Base-by-base conservation (phyloP, 2,888 invertebrate species). In the Drosophila mimica region DNA sequence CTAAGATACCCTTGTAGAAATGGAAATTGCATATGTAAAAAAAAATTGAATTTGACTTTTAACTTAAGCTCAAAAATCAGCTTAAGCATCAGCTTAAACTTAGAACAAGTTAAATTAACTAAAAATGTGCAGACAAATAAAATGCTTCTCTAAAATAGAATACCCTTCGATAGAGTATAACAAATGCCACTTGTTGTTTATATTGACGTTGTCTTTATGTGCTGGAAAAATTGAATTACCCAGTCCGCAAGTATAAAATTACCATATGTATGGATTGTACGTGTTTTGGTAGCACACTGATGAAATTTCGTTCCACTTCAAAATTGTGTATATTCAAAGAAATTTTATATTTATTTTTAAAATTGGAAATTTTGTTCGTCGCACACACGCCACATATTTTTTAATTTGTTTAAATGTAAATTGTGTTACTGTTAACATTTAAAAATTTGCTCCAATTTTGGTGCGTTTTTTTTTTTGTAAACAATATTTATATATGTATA, bases 311-410 rank as follows among this genome's bases (percentile, higher is more conserved):
- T 46, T 25, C 31, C 31, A 8, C 17, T 61, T 43, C 20, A 40
- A 40, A 61, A 62, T 56, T 67, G 49, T 70, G 62, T 79, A 78
- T 76, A 75, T 74, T 82, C 70, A 87, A 84, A 82, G 85, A 85
- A 79, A 79, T 79, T 79, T 57, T 77, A 80, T 70, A 72, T 82
- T 75, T 79, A 76, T 82, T 84, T 82, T 85, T 79, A 84, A 88
- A 85, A 88, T 85, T 81, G 81, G 70, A 84, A 84, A 69, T 82
- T 79, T 76, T 61, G 74, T 65, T 34, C 43, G 66, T 64, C n/a
- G 65, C 38, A 65, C 65, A 81, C 82, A 84, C 76, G 76, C 81
- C 88, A 88, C 83, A 88, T 46, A 73, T 74, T 78, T 80, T 53
- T 66, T 68, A 75, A 64, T 68, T 70, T 68, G 40, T 60, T 78